Percentiles rank a stretch among this genome's conserved stretches.
These are phyloP conservation scores for Carollia perspicillata DNA, from an alignment of 2,113 vertebrate species.

Conservation along the genomic window DNA sequence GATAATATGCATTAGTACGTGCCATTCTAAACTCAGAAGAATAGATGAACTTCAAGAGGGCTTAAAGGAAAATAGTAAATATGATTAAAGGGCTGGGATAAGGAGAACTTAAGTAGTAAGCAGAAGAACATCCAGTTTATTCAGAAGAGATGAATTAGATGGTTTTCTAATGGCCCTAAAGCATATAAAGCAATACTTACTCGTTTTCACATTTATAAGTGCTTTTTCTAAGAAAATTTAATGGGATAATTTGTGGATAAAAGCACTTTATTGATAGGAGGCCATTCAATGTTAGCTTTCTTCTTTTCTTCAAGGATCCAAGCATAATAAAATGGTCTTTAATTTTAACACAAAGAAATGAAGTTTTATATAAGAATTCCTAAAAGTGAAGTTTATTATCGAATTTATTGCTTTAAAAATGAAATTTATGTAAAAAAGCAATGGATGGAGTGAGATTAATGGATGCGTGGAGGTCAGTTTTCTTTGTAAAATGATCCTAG, in stretches of 20 bases:
- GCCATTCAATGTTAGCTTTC: not conserved
- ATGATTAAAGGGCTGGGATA: not conserved
- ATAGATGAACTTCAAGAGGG: not conserved
- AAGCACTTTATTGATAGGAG: not conserved
- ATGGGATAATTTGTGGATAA: slow-evolving; percentile 7
- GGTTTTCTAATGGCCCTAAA: not conserved
- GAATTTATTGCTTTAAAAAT: not conserved
- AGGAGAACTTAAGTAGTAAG: not conserved
- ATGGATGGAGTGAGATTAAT: not conserved
- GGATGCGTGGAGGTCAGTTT: not conserved
- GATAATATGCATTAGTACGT: not conserved
- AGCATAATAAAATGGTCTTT: not conserved
- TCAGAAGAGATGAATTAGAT: slow-evolving; percentile 13
- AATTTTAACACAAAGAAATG: not conserved
- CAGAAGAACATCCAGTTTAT: not conserved
- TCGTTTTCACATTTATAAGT: slow-evolving; percentile 20
- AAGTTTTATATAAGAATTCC: not conserved
- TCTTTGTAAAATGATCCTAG: not conserved
- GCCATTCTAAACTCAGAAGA: not conserved
- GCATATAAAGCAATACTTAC: not conserved
- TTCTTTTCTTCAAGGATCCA: not conserved
- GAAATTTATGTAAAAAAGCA: not conserved
- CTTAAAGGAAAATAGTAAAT: slow-evolving; percentile 3
- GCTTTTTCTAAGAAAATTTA: slow-evolving; percentile 51
- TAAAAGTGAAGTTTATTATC: not conserved